Evolutionary conservation across 2,888 invertebrate genomes (phyloP).

Genomic region (Drosophila melanosoma): DNA sequence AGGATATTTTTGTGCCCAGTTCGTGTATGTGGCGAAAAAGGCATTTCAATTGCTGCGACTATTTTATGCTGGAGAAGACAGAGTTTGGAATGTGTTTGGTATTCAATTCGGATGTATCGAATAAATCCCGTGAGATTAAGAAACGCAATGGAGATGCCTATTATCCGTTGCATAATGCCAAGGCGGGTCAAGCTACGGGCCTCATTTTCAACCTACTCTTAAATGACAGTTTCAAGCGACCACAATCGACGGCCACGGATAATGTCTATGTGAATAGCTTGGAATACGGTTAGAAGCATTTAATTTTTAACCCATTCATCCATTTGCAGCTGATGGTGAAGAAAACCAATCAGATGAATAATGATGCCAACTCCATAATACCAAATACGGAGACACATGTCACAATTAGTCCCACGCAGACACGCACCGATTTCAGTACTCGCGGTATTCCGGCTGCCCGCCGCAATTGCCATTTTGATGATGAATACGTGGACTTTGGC

Average conservation of each 20-base stretch:
- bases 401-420: conserved; percentile 78
- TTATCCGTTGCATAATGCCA: conserved; percentile 78
- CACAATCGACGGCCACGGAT: conserved; percentile 50
- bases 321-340: conserved; percentile 76
- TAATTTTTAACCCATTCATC: neutral
- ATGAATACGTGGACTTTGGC: conserved; percentile 57
- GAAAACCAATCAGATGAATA: conserved; percentile 66
- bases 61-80: conserved; percentile 84
- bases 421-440: conserved; percentile 73
- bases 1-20: conserved; percentile 81
- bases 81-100: conserved; percentile 85
- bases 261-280: conserved; percentile 67
- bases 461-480: conserved; percentile 79
- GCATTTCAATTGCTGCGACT: conserved; percentile 84
- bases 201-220: conserved; percentile 66
- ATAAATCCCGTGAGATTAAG: conserved; percentile 37
- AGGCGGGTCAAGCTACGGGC: conserved; percentile 76
- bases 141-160: conserved; percentile 40
- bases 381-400: conserved; percentile 79
- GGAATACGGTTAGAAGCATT: neutral
- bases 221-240: conserved; percentile 53
- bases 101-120: conserved; percentile 84
- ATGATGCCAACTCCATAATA: conserved; percentile 71
- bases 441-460: conserved; percentile 63
- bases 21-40: conserved; percentile 84